phyloP scores from a whole-genome alignment of 2,113 vertebrate genomes.

The Australoheros scitulus region DNA sequence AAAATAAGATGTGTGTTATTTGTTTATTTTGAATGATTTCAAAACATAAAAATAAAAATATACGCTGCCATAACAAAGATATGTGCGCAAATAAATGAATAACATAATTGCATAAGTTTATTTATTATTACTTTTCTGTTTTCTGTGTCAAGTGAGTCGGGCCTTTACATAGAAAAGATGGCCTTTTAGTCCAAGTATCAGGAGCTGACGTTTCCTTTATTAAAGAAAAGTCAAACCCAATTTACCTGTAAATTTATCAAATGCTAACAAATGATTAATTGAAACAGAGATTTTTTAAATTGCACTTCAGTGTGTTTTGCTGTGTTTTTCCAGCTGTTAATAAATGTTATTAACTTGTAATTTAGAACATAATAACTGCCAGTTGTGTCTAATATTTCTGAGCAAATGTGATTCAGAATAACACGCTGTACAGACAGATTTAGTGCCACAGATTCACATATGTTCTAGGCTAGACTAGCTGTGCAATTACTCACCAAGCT shows the following conservation, averaged over 20 bases:
- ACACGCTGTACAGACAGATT: slow-evolving; percentile 15
- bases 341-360: neutral
- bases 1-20: neutral
- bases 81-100: neutral
- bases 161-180: neutral
- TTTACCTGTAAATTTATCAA: neutral
- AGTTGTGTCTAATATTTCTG: neutral
- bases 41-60: neutral
- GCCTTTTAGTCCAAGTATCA: neutral
- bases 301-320: neutral
- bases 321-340: neutral
- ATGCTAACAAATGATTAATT: neutral
- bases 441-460: neutral
- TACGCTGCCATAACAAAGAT: neutral
- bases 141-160: neutral
- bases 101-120: neutral
- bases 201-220: neutral
- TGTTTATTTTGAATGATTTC: neutral
- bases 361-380: neutral
- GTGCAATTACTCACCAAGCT: slow-evolving; percentile 31
- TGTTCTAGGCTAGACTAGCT: slow-evolving; percentile 14
- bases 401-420: neutral
- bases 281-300: neutral
- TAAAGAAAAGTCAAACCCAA: neutral
- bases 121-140: neutral